These are phyloP conservation scores for Agrypnus murinus DNA, from an alignment of 2,888 invertebrate genomes.

Conservation along the genomic window DNA sequence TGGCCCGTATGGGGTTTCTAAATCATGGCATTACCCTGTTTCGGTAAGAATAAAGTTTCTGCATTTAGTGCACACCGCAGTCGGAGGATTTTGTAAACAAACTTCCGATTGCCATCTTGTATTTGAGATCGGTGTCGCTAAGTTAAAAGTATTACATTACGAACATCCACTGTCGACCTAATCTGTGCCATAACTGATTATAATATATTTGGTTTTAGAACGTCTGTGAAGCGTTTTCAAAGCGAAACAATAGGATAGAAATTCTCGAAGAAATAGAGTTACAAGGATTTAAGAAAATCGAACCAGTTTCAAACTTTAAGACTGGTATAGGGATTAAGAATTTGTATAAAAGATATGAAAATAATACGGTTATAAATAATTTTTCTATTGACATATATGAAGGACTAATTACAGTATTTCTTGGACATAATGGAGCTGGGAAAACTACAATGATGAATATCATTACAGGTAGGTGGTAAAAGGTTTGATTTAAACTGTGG, in stretches of 20 bases:
- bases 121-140: too few relatives aligned
- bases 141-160: too few relatives aligned
- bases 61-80: too few relatives aligned
- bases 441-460: constrained; percentile 80
- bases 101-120: too few relatives aligned
- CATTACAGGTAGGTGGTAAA: constrained; percentile 74
- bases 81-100: too few relatives aligned
- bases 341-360: constrained; percentile 68
- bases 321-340: constrained; percentile 73
- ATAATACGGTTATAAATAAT: constrained; percentile 79
- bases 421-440: constrained; percentile 79
- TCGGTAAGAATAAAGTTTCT: constrained; percentile 35
- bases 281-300: constrained; percentile 60
- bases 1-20: constrained; percentile 77
- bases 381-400: constrained; percentile 84
- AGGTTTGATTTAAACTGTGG: constrained; percentile 26
- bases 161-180: too few relatives aligned
- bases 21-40: constrained; percentile 67
- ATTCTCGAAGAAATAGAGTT: constrained; percentile 14
- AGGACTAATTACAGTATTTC: constrained; percentile 88
- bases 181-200: too few relatives aligned
- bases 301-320: constrained; percentile 61
- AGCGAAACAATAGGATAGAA: too few relatives aligned
- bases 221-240: constrained; percentile 52
- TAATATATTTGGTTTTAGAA: constrained; percentile 11